Evolutionary conservation across 2,113 vertebrate genomes (phyloP), one percentile per base, ranked within the genome.

Genomic region (Pituophis catenifer): DNA sequence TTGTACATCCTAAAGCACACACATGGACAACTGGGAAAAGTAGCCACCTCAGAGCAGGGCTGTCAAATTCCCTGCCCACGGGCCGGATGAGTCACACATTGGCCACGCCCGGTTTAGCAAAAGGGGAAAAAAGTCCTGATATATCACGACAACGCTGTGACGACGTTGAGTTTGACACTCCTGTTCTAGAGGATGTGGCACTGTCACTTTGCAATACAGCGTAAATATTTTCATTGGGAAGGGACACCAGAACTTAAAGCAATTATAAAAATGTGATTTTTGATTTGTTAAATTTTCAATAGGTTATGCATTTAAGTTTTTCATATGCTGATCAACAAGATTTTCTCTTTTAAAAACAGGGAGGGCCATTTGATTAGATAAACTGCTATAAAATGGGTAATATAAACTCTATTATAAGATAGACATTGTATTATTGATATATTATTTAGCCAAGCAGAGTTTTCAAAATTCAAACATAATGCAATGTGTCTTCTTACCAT

Each of bases 401-500:
- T 81, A 81, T 81, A 81, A 44, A 38, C 70, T 38, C 17, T 17
- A 81, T 44, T 81, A 44, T 81, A 38, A 23, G n/a, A 57, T 53
- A 70, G 10, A 0, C 75, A 65, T 44, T 1, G 52, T 26, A 94
- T 88, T 52, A 50, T 0, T 29, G 86, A 92, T 86, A 24, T 13
- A 93, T 3, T 94, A 81, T 59, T 33, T 19, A 55, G 24, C 57
- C 8, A 65, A 24, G 17, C 21, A 92, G 21, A 57, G 26, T 48
- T 48, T 50, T 91, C 58, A 33, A 57, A 85, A 91, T 86, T 62
- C 8, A 50, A 88, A 88, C 19, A 8, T 26, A 55, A 86, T 21
- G 8, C 38, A 29, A 90, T 23, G 9, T 44, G n/a, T 3, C n/a
- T 7, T 95, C 96, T 97, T 96, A 99, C 99, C 99, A 94, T 99